phyloP scores from a whole-genome alignment of 2,113 vertebrate species.

The Romanogobio albipinnatus region DNA sequence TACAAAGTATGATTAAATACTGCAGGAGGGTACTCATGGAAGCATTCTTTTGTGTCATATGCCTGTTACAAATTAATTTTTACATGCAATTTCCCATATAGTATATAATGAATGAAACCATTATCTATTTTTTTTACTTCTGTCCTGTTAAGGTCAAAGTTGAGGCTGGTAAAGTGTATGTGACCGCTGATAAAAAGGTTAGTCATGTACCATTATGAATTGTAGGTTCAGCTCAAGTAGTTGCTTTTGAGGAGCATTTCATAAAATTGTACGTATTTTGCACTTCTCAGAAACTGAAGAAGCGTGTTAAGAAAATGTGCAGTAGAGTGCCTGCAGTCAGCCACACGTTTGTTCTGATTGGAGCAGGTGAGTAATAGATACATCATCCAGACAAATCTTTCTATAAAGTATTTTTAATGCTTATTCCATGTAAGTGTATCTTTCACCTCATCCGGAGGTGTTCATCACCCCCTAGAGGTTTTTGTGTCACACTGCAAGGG shows the following conservation, averaged over 20 bases:
- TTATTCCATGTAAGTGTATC: neutral
- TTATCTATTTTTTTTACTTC: neutral
- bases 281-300: constrained; percentile 68
- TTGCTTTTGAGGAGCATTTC: neutral
- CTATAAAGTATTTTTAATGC: neutral
- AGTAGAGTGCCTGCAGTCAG: constrained; percentile 63
- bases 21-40: neutral
- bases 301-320: constrained; percentile 78
- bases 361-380: constrained; percentile 72
- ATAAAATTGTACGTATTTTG: neutral
- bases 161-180: constrained; percentile 77
- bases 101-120: neutral
- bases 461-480: neutral
- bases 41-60: neutral
- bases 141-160: constrained; percentile 78
- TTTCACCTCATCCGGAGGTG: neutral
- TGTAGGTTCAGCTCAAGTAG: neutral
- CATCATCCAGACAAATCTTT: neutral
- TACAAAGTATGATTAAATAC: constrained; percentile 70
- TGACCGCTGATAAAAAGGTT: constrained; percentile 80
- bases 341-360: constrained; percentile 73
- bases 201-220: neutral
- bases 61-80: neutral
- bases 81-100: neutral
- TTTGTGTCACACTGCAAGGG: neutral